These are phyloP conservation scores for Sylvietta virens DNA, from an alignment of 2,113 vertebrate species.

Conservation along the genomic window DNA sequence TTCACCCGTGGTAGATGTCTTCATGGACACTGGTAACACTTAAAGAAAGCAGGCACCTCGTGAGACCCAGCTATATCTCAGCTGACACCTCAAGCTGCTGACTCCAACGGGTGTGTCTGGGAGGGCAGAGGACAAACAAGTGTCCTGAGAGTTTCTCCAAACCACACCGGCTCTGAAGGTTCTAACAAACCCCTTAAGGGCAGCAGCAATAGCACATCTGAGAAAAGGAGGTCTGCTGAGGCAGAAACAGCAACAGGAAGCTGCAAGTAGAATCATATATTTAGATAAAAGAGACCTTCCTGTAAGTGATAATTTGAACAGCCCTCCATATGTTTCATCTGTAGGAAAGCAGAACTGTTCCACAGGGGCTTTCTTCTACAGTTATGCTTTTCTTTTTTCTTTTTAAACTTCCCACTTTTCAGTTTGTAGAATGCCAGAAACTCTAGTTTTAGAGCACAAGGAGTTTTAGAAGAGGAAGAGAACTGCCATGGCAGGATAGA, in stretches of 20 bases:
- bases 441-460: background rate
- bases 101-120: rapidly evolving
- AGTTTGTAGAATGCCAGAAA: background rate
- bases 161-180: background rate
- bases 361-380: background rate
- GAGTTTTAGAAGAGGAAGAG: background rate
- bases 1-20: background rate
- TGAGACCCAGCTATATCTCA: background rate
- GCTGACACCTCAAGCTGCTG: background rate
- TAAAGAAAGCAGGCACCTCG: too few species aligned
- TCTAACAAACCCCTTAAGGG: background rate
- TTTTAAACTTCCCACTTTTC: background rate
- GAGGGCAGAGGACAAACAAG: background rate
- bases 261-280: background rate
- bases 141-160: background rate
- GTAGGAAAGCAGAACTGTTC: constrained; percentile 1
- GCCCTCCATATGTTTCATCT: background rate
- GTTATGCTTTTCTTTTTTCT: background rate
- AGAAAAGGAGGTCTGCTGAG: background rate
- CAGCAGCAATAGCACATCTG: background rate
- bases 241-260: background rate
- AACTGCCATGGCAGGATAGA: background rate
- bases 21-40: background rate
- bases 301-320: background rate
- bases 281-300: background rate